These are phyloP conservation scores for Lordiphosa mommai DNA, from an alignment of 1,140 invertebrate species.

Conservation along the genomic window DNA sequence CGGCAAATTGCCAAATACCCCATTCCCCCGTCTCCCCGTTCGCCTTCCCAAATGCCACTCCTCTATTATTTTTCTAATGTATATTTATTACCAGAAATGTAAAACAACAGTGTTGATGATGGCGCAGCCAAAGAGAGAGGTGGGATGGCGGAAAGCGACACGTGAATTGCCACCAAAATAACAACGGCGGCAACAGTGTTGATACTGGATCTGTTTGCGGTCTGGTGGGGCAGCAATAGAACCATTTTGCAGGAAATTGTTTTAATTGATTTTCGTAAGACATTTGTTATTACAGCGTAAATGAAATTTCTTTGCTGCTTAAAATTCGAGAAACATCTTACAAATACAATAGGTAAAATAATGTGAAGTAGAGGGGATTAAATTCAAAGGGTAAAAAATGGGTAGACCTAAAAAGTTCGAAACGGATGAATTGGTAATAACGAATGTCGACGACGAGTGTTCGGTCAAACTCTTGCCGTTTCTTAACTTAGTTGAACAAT, in stretches of 20 bases:
- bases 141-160: too few relatives aligned
- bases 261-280: conserved; percentile 66
- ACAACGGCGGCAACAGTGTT: conserved; percentile 60
- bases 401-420: too few relatives aligned
- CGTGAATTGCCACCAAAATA: conserved; percentile 44
- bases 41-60: not conserved
- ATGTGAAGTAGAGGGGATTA: too few relatives aligned
- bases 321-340: too few relatives aligned
- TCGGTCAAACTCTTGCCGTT: too few relatives aligned
- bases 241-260: conserved; percentile 54
- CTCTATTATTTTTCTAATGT: conserved; percentile 69
- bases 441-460: too few relatives aligned
- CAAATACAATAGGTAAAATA: too few relatives aligned
- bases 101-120: conserved; percentile 54
- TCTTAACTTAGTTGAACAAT: too few relatives aligned
- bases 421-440: too few relatives aligned
- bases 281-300: conserved; percentile 62
- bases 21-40: not conserved
- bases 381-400: too few relatives aligned
- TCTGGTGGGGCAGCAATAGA: not conserved
- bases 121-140: not conserved
- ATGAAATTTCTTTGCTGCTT: conserved; percentile 48
- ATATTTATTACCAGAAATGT: conserved; percentile 75
- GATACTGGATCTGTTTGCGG: too few relatives aligned
- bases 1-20: conserved; percentile 54